phyloP scores from a whole-genome alignment of 2,797 vertebrate species.

The Columba guinea region DNA sequence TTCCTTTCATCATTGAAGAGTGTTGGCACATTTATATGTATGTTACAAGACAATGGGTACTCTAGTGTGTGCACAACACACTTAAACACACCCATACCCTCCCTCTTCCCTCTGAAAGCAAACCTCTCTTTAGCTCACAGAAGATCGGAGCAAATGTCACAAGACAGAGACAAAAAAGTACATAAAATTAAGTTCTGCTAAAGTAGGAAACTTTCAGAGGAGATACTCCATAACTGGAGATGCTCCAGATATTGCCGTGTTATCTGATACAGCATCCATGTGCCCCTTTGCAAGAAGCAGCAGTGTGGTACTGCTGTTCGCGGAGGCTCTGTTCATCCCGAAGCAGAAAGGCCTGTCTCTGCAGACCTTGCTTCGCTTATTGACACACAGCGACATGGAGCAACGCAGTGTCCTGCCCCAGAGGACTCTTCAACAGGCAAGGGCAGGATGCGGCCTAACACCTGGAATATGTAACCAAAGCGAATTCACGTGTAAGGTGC shows the following conservation, averaged over 20 bases:
- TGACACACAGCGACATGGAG: neutral
- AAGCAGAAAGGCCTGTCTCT: neutral
- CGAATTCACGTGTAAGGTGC: neutral
- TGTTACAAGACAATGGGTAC: neutral
- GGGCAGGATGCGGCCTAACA: neutral
- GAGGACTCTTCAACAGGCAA: neutral
- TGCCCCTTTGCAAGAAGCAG: neutral
- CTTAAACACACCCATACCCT: neutral
- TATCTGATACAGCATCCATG: neutral
- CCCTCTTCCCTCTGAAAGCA: neutral
- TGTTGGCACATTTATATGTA: neutral
- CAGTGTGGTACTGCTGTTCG: rapidly evolving
- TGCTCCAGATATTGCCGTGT: neutral
- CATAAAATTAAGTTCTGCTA: neutral
- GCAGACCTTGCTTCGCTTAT: neutral
- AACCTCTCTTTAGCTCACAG: neutral
- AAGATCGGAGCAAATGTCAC: neutral
- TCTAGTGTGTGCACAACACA: neutral
- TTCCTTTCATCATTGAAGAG: neutral
- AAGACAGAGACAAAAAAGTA: neutral
- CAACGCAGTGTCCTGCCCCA: neutral
- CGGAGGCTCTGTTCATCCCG: neutral
- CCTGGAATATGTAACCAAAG: neutral
- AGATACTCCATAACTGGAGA: neutral
- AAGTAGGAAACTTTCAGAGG: neutral